A percentile compares a stretch with the other conserved stretches of the same genome.
Evolutionary conservation across 2,888 invertebrate genomes (phyloP).

Genomic region (Anaspis maculata): DNA sequence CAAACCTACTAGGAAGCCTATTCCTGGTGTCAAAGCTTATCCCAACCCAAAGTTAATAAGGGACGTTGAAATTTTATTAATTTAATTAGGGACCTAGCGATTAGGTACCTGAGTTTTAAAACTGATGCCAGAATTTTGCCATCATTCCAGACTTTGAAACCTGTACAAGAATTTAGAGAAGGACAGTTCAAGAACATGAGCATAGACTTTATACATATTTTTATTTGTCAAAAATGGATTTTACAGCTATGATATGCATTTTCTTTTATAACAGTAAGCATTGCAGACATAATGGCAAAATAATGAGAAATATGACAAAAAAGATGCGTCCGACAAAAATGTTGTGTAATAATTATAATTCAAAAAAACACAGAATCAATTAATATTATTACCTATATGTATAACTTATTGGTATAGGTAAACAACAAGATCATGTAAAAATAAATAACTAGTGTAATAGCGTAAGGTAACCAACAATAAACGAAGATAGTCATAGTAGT

Average conservation of each 20-base stretch:
- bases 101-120: too few relatives aligned
- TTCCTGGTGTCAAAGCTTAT: too few relatives aligned
- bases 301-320: constrained; percentile 15
- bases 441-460: constrained; percentile 11
- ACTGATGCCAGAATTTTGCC: too few relatives aligned
- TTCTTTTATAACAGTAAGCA: constrained; percentile 58
- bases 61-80: too few relatives aligned
- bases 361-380: constrained; percentile 1
- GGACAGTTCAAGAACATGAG: too few relatives aligned
- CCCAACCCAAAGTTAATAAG: too few relatives aligned
- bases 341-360: neutral
- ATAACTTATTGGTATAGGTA: constrained; percentile 4
- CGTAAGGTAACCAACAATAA: constrained; percentile 13
- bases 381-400: constrained; percentile 2
- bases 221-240: constrained; percentile 75
- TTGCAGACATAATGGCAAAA: constrained; percentile 44
- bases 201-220: constrained; percentile 42
- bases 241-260: constrained; percentile 93
- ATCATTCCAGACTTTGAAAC: too few relatives aligned
- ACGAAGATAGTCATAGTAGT: constrained; percentile 7
- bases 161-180: too few relatives aligned
- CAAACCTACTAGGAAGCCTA: too few relatives aligned
- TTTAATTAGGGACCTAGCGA: too few relatives aligned
- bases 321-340: constrained; percentile 9
- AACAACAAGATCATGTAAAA: constrained; percentile 4